Evolutionary conservation across 1,140 invertebrate genomes (phyloP).

Genomic region (Brachionus koreanus): DNA sequence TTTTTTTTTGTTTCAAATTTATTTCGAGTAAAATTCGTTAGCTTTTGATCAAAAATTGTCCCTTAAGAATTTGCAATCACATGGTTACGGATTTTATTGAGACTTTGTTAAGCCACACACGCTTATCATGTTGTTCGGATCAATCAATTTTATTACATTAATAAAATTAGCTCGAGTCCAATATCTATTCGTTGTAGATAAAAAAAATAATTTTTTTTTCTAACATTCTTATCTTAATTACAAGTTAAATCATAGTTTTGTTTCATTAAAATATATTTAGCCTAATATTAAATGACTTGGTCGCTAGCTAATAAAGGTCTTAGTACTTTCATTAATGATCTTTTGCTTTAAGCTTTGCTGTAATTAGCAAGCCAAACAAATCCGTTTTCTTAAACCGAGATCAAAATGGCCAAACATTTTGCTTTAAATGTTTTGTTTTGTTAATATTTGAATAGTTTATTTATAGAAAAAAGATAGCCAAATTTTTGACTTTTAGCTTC

Average conservation of each 20-base stretch:
- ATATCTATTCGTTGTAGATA: background rate
- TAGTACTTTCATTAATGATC: slow-evolving; percentile 10
- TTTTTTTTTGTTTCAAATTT: background rate
- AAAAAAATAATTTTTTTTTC: background rate
- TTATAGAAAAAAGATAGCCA: slow-evolving; percentile 2
- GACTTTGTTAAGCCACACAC: background rate
- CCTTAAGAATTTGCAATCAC: background rate
- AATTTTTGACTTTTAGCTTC: background rate
- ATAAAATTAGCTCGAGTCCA: background rate
- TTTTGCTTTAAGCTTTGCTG: slow-evolving; percentile 20
- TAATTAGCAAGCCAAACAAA: slow-evolving; percentile 34
- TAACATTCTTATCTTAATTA: slow-evolving; percentile 27
- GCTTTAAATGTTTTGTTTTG: slow-evolving; percentile 6
- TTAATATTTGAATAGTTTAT: slow-evolving; percentile 8
- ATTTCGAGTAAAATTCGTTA: background rate
- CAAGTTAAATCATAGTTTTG: slow-evolving; percentile 35
- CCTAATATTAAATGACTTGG: slow-evolving; percentile 31
- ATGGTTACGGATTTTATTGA: background rate
- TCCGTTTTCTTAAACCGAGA: slow-evolving; percentile 11
- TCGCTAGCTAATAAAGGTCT: background rate
- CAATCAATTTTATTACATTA: slow-evolving; percentile 29
- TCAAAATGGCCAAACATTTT: slow-evolving; percentile 2
- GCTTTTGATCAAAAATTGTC: background rate
- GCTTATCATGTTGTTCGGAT: background rate
- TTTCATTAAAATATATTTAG: background rate